Percentiles rank a stretch among this genome's conserved stretches.
Conservation (phyloP, 2,113 vertebrate species). For the Rhagologus leucostigma region DNA sequence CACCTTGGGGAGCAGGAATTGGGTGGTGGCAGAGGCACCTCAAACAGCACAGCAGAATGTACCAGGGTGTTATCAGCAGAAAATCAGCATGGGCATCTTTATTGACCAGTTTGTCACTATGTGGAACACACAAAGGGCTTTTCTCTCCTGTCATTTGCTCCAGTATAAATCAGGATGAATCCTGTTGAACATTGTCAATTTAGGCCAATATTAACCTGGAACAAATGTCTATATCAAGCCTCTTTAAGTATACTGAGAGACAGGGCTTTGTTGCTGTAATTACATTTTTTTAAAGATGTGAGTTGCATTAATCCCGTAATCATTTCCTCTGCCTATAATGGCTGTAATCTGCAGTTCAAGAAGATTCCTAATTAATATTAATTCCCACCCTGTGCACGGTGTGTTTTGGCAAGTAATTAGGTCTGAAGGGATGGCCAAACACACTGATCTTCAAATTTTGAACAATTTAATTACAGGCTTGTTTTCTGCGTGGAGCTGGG, state of each 20-base stretch:
- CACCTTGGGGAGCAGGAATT: neutral
- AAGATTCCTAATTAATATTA: constrained; percentile 63
- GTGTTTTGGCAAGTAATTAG: constrained; percentile 62
- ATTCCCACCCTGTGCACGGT: constrained; percentile 5
- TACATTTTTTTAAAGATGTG: constrained; percentile 20
- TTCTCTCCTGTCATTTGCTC: neutral
- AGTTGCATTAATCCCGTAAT: constrained; percentile 39
- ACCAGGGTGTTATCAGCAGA: neutral
- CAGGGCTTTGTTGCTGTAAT: constrained; percentile 22
- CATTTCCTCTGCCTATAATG: constrained; percentile 38
- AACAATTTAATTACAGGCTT: constrained; percentile 63
- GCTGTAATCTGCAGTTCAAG: constrained; percentile 38
- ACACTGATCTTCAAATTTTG: constrained; percentile 47
- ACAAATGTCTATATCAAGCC: neutral
- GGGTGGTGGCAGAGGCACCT: neutral
- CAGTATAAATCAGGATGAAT: neutral
- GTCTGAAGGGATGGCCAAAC: constrained; percentile 55
- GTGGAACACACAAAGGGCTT: neutral
- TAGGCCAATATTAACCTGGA: neutral
- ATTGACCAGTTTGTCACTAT: neutral
- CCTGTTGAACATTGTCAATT: neutral
- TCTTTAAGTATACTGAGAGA: neutral
- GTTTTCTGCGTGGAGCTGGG: constrained; percentile 25
- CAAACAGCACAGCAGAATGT: neutral
- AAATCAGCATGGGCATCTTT: neutral